A percentile compares a stretch with the other conserved stretches of the same genome.
Evolutionary conservation across 2,113 vertebrate genomes (phyloP).

Genomic region (Laticauda laticaudata): DNA sequence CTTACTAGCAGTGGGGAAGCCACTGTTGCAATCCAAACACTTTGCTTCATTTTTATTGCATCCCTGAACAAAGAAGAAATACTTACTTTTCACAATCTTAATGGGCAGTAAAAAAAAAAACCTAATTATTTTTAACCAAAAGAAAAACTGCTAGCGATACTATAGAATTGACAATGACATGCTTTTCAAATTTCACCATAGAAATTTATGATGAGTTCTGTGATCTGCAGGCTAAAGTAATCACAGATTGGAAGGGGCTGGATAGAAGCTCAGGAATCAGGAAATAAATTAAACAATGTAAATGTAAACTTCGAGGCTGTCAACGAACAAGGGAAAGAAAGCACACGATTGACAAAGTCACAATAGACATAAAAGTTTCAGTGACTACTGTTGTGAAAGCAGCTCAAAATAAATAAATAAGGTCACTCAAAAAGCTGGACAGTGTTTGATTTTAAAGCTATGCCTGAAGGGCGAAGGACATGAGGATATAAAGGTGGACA

Average conservation of each 20-base stretch:
- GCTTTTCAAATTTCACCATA: neutral
- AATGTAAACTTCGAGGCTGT: neutral
- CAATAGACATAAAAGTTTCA: neutral
- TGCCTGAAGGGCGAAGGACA: neutral
- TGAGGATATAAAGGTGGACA: neutral
- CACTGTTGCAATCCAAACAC: neutral
- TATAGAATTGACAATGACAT: neutral
- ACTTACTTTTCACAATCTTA: neutral
- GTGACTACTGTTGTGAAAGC: neutral
- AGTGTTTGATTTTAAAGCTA: neutral
- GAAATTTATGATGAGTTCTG: neutral
- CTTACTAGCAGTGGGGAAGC: neutral
- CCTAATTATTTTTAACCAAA: neutral
- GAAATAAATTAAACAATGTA: neutral
- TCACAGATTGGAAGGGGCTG: neutral
- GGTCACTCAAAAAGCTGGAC: neutral
- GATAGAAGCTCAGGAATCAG: neutral
- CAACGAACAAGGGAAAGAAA: neutral
- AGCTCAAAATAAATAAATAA: neutral
- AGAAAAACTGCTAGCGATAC: neutral
- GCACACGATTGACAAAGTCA: neutral
- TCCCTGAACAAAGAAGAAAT: neutral
- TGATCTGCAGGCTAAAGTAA: neutral
- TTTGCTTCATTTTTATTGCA: neutral
- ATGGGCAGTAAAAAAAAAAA: neutral